Conservation (phyloP, 2,797 vertebrate genomes). For the Rhinatrema bivittatum region DNA sequence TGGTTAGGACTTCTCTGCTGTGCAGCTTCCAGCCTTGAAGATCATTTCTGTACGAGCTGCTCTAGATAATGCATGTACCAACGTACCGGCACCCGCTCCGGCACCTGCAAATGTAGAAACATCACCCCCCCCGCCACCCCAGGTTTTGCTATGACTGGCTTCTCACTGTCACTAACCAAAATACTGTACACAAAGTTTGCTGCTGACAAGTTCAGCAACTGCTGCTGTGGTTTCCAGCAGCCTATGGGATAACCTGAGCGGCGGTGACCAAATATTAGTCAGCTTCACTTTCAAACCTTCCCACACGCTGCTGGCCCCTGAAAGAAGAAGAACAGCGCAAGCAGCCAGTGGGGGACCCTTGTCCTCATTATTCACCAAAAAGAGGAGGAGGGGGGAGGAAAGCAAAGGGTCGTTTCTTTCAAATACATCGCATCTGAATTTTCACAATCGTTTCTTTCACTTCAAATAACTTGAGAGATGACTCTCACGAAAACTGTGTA, state of each 20-base stretch:
- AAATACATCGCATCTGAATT: too few species aligned
- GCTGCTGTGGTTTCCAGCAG: constrained; percentile 40
- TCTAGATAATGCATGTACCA: too few species aligned
- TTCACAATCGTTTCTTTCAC: too few species aligned
- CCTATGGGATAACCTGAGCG: constrained; percentile 13
- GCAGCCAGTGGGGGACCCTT: background rate
- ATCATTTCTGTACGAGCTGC: too few species aligned
- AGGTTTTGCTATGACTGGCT: constrained; percentile 21
- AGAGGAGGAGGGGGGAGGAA: background rate
- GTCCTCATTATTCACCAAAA: background rate
- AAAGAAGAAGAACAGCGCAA: constrained; percentile 16
- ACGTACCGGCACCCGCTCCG: too few species aligned
- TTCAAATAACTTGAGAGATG: too few species aligned
- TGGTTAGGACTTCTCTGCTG: too few species aligned
- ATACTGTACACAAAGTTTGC: constrained; percentile 11
- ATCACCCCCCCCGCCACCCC: too few species aligned
- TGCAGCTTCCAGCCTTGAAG: too few species aligned
- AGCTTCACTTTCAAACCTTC: constrained; percentile 46
- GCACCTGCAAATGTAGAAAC: constrained; percentile 9
- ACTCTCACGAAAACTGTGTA: too few species aligned
- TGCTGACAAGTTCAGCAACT: background rate
- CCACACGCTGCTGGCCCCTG: constrained; percentile 28
- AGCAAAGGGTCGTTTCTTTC: too few species aligned
- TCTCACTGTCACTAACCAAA: constrained; percentile 13
- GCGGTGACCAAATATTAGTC: constrained; percentile 38